Base-by-base conservation (phyloP, 2,113 vertebrate species). In the Atlantisia rogersi region DNA sequence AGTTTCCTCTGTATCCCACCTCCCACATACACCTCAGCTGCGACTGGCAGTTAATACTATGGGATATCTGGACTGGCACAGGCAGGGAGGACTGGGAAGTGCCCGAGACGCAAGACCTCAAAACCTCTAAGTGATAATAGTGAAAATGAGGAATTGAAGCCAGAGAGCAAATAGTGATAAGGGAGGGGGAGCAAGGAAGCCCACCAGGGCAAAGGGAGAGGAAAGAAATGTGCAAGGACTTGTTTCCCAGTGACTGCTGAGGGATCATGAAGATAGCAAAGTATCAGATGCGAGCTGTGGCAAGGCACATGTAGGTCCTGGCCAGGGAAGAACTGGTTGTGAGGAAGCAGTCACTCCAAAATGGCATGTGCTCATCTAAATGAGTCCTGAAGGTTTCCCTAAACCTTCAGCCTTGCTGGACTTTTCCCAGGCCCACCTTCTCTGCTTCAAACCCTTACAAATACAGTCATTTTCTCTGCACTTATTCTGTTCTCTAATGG, bases 401-500 rank as follows among this genome's bases (percentile, higher is more conserved):
- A 83, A 25, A 63, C 22, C 9, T 68, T 77, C 35, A 85, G 15
- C 31, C 44, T 68, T 74, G 9, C 53, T 81, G 68, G 32, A 21
- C 26, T 90, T 83, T 32, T 87, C 32, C 21, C 10, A 62, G 42
- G 12, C 15, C 8, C n/a, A 22, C 12, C 5, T 60, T 29, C 39
- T 64, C n/a, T 73, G 6, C 32, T 62, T 86, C 40, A 85, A 94
- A 82, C 58, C 50, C 52, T 35, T 19, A 79, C 50, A 92, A 90
- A 82, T 79, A 94, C 58, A 65, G 46, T 82, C 56, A 94, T 79
- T 96, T 95, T 67, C 26, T 22, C 31, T 46, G n/a, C 12, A 55
- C 94, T 44, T 91, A 25, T 91, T 94, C 82, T 78, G 50, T 86
- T 95, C n/a, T 53, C 67, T 53, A 92, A 40, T 65, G 26, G 21